A percentile compares a stretch with the other conserved stretches of the same genome.
Conservation (phyloP, 2,797 vertebrate species). For the Acanthurus leucopareius region DNA sequence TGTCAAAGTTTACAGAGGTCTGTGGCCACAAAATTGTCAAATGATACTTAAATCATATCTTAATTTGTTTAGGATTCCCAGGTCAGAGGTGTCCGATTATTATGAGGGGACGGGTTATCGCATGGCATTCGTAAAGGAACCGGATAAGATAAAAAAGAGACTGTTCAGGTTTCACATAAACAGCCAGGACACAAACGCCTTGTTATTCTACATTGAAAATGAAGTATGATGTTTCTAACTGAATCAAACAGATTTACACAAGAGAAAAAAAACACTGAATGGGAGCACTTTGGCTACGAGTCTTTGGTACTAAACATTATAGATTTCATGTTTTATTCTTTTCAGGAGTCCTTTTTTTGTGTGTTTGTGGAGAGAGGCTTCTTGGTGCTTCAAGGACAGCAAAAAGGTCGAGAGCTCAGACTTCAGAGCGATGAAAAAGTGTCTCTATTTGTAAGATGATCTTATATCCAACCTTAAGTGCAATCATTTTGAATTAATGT, state of each 20-base stretch:
- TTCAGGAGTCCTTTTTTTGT: slow-evolving; percentile 65
- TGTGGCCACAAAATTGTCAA: neutral
- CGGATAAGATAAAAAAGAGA: slow-evolving; percentile 8
- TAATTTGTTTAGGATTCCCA: slow-evolving; percentile 30
- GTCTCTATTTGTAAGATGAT: slow-evolving; percentile 72
- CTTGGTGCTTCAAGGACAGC: slow-evolving; percentile 62
- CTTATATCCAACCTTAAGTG: neutral
- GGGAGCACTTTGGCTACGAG: neutral
- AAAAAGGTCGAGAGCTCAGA: slow-evolving; percentile 35
- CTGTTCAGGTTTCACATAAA: slow-evolving; percentile 60
- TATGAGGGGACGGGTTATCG: slow-evolving; percentile 80
- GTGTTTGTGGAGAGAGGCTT: slow-evolving; percentile 66
- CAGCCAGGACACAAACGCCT: slow-evolving; percentile 66
- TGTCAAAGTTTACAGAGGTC: neutral
- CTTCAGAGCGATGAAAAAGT: slow-evolving; percentile 52
- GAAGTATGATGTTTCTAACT: slow-evolving; percentile 54
- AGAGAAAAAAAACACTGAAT: neutral
- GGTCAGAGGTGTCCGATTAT: slow-evolving; percentile 51
- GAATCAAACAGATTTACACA: neutral
- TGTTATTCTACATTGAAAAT: slow-evolving; percentile 74
- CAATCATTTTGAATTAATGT: neutral
- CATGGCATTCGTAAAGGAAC: slow-evolving; percentile 36
- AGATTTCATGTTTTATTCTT: slow-evolving; percentile 3
- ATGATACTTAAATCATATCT: neutral
- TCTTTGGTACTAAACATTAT: neutral